Evolutionary conservation across 2,888 invertebrate genomes (phyloP), one percentile per base, ranked within the genome.

Genomic region (Cerastis leucographa): DNA sequence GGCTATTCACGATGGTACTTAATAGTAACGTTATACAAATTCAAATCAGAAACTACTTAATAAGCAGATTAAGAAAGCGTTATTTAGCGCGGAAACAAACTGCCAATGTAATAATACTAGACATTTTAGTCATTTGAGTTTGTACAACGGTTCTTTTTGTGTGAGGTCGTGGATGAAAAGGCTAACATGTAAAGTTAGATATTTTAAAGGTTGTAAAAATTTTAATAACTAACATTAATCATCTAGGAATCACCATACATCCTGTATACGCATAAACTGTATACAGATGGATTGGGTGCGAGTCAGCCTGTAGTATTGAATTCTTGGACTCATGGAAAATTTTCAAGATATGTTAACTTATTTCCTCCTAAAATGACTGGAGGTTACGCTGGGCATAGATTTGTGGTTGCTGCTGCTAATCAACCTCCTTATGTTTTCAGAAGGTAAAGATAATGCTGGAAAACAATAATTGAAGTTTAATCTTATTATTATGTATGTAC

Each of bases 351-450:
- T 42, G 94, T 97, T 0, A 95, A 97, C 90, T 94, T 98, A 54
- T 98, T 98, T 93, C 98, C 98, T 5, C 90, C 91, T 17, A 98
- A 98, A 94, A 97, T 98, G 92, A 91, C 92, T 0, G 87, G 94
- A 44, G 98, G 98, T 0, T 98, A 98, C 86, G 97, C 98, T 42
- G 98, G 98, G 0, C 98, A 98, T 93, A 97, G 98, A 71, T 98
- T 98, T 92, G 94, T 97, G 62, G 97, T 98, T 14, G 96, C 98
- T 3, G 97, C 98, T 19, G 97, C 97, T 14, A 96, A 98, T 93
- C 98, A 98, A 89, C 98, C 98, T 12, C 98, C 98, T 0, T 98
- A 97, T 91, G 97, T 98, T 11, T 97, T 98, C 86, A 97, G 97
- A 93, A 97, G 96, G 98, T 97, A 92, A 85, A 71, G 0, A 29